Percentiles rank a stretch among this genome's conserved stretches.
Conservation (phyloP, 2,113 vertebrate genomes). For the Mirza zaza region DNA sequence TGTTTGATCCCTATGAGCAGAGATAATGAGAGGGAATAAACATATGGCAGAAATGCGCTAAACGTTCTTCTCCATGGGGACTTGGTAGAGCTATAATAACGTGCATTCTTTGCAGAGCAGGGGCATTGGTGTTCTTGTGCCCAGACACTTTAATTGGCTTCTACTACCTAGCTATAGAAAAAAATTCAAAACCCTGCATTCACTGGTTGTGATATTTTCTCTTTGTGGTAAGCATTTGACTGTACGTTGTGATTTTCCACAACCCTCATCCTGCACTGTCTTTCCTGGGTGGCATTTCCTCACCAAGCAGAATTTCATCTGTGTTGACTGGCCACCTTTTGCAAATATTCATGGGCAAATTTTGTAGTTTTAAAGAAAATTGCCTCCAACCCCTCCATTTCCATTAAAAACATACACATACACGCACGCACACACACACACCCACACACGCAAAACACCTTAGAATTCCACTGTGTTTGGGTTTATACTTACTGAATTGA, state of each 20-base stretch:
- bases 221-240: neutral
- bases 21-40: constrained; percentile 19
- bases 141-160: neutral
- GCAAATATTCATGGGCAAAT: neutral
- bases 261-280: neutral
- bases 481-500: constrained; percentile 36
- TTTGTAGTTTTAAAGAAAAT: constrained; percentile 27
- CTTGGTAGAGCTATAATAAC: neutral
- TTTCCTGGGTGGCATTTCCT: neutral
- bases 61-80: neutral
- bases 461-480: constrained; percentile 39
- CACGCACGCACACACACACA: too few species aligned
- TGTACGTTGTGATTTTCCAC: neutral
- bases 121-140: neutral
- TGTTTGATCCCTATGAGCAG: constrained; percentile 74
- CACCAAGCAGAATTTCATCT: neutral
- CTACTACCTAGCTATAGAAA: neutral
- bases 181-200: neutral
- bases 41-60: neutral
- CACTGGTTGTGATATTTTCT: neutral
- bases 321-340: neutral
- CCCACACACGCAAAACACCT: neutral
- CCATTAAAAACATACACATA: neutral
- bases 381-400: neutral
- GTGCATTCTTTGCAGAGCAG: neutral